A percentile compares a stretch with the other conserved stretches of the same genome.
Conservation (phyloP, 2,888 invertebrate species). For the Furcula furcula region DNA sequence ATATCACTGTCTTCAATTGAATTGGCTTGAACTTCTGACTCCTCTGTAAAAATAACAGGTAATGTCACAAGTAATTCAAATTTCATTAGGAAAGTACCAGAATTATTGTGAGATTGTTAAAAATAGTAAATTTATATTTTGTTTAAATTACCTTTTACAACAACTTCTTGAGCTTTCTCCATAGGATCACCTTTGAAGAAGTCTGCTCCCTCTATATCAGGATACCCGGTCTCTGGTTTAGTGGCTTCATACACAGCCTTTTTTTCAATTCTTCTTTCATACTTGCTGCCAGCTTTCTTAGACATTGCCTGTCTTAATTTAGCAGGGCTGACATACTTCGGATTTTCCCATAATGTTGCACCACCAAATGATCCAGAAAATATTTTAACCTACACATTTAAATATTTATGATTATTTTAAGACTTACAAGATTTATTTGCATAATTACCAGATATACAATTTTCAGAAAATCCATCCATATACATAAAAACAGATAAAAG, state of each 20-base stretch:
- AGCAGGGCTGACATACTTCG: constrained; percentile 94
- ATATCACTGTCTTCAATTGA: constrained; percentile 34
- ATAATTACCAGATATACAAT: too few relatives aligned
- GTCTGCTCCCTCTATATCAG: constrained; percentile 87
- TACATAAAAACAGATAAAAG: too few relatives aligned
- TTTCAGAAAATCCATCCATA: too few relatives aligned
- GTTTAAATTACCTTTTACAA: constrained; percentile 58
- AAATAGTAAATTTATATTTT: background rate
- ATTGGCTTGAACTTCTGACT: constrained; percentile 43
- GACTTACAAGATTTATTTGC: too few relatives aligned
- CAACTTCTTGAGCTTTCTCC: constrained; percentile 79
- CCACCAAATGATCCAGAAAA: constrained; percentile 98
- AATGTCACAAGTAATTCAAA: background rate
- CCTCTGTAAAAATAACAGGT: constrained; percentile 44
- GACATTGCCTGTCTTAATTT: constrained; percentile 88
- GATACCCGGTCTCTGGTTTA: constrained; percentile 87
- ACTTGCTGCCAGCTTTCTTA: constrained; percentile 87
- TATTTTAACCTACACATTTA: constrained; percentile 89
- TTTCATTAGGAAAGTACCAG: background rate
- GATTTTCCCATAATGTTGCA: constrained; percentile 95
- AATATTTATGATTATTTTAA: too few relatives aligned
- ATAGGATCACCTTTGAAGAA: constrained; percentile 86
- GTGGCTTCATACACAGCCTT: constrained; percentile 88
- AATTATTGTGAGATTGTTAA: background rate
- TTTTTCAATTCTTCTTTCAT: constrained; percentile 89